Conservation (phyloP, 2,888 invertebrate genomes). For the Noctua janthina region DNA sequence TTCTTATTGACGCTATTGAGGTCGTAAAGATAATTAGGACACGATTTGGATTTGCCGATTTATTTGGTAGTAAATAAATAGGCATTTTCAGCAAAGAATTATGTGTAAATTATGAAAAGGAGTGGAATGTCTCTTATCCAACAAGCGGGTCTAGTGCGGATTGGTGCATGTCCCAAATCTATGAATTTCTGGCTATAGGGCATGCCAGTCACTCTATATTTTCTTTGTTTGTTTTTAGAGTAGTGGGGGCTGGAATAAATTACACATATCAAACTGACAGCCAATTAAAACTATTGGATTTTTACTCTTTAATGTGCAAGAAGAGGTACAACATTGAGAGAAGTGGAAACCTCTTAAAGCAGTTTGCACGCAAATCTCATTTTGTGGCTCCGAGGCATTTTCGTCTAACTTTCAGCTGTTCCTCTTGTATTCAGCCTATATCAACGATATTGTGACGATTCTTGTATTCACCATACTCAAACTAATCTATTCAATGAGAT, state of each 20-base stretch:
- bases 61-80: not conserved
- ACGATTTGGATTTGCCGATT: not conserved
- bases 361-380: not conserved
- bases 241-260: not conserved
- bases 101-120: not conserved
- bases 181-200: not conserved
- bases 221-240: not conserved
- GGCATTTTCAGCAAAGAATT: not conserved
- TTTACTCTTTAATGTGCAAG: too few relatives aligned
- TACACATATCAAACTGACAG: not conserved
- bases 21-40: not conserved
- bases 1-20: not conserved
- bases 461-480: not conserved
- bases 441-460: not conserved
- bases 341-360: too few relatives aligned
- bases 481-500: constrained; percentile 20
- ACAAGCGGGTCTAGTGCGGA: not conserved
- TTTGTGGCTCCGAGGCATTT: not conserved
- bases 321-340: too few relatives aligned
- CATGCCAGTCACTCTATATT: not conserved
- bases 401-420: not conserved
- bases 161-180: not conserved
- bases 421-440: not conserved
- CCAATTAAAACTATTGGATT: too few relatives aligned
- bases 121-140: too few relatives aligned